A percentile compares a stretch with the other conserved stretches of the same genome.
Conservation (phyloP, 1,140 invertebrate species). For the Augochlora pura region DNA sequence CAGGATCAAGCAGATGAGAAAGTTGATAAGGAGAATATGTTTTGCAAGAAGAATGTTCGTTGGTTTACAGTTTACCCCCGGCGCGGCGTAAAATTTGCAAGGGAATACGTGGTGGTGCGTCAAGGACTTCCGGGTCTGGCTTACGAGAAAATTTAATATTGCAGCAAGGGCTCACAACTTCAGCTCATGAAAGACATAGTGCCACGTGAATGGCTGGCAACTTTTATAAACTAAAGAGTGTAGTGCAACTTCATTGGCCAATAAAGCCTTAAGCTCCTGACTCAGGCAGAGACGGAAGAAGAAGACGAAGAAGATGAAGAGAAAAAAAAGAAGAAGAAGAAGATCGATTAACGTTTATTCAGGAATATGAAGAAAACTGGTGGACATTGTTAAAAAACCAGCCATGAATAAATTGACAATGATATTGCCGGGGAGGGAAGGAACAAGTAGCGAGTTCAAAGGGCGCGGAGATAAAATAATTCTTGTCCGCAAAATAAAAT, state of each 20-base stretch:
- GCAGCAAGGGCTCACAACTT: background rate
- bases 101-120: background rate
- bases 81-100: background rate
- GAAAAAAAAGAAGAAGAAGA: background rate
- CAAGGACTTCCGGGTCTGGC: background rate
- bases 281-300: too few relatives aligned
- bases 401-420: background rate
- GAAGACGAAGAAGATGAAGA: background rate
- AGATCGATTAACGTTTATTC: background rate
- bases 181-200: conserved; percentile 2
- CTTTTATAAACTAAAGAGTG: background rate
- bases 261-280: background rate
- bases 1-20: background rate
- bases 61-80: background rate
- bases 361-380: background rate
- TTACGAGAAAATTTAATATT: conserved; percentile 5
- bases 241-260: background rate
- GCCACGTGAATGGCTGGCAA: background rate
- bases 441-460: too few relatives aligned
- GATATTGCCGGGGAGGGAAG: too few relatives aligned
- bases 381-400: background rate
- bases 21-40: background rate
- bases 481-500: too few relatives aligned
- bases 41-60: background rate
- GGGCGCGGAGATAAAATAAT: too few relatives aligned